These are phyloP conservation scores for Saxicola maurus DNA, from an alignment of 2,797 vertebrate genomes.

Conservation along the genomic window DNA sequence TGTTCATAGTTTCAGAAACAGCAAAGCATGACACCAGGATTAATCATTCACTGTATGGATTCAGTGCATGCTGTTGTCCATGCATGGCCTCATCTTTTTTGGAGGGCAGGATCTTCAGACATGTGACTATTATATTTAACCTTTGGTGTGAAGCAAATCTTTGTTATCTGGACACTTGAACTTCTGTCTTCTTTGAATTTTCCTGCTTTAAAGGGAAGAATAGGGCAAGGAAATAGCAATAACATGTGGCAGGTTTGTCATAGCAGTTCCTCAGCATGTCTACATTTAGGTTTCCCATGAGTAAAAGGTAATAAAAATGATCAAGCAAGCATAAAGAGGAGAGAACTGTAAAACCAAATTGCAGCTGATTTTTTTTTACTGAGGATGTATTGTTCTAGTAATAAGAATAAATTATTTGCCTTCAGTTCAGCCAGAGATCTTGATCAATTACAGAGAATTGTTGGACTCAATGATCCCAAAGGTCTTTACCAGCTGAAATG, in stretches of 20 bases:
- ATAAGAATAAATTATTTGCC: background rate
- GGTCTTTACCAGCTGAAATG: background rate
- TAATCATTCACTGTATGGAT: rapidly evolving
- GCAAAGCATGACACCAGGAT: background rate
- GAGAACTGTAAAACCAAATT: background rate
- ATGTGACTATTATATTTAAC: background rate
- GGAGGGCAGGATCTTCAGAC: background rate
- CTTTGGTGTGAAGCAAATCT: background rate
- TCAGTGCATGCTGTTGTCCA: rapidly evolving
- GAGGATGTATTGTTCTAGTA: background rate
- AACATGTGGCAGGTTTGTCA: background rate
- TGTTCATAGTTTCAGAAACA: background rate
- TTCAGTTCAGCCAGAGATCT: background rate
- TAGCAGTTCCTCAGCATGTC: background rate
- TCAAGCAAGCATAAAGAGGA: background rate
- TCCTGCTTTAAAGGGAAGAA: background rate
- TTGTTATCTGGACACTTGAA: background rate
- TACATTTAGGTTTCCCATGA: background rate
- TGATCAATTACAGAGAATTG: background rate
- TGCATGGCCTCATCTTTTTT: background rate
- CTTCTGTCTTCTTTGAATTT: background rate
- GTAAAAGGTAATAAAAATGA: background rate
- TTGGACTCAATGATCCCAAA: background rate
- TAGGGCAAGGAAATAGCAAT: background rate
- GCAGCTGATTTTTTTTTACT: background rate